Base-by-base conservation (phyloP, 2,888 invertebrate species). In the Sphaerophoria taeniata region DNA sequence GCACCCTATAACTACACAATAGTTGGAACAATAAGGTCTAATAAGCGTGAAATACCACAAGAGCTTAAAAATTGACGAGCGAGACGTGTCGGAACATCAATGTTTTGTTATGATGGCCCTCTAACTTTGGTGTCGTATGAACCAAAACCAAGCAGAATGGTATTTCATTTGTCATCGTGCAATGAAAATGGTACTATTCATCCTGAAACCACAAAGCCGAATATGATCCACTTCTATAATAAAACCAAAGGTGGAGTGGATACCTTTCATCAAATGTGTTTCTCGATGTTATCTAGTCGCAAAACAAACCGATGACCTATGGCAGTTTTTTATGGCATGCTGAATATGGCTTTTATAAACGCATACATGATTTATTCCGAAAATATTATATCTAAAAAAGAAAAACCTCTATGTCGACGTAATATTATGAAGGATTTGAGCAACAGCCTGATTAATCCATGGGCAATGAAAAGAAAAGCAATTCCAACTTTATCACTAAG, bases 171-270 rank as follows among this genome's bases (percentile, higher is more conserved):
- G 34, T 80, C 80, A 2, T 87, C 85, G 11, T 86, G 81, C 43
- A 56, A 80, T 47, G 80, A 87, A 58, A 49, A 69, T n/a, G 84
- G 31, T 0, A 45, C 9, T 24, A 16, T 84, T 2, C 45, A 76
- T 45, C 9, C 34, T 12, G 56, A 58, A 63, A 47, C 80, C 51
- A 65, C 55, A 2, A 87, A 84, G 60, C 76, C 84, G n/a, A 39
- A 69, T 5, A 72, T 81, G 47, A 61, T 82, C 7, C n/a, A n/a
- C n/a, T n/a, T n/a, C n/a, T n/a, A n/a, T n/a, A n/a, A n/a, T n/a
- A n/a, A n/a, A n/a, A n/a, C 49, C 71, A 87, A 89, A 87, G 87
- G 87, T 60, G 88, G 87, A 63, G 88, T 89, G n/a, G 88, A 89
- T 81, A 87, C 86, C 24, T 83, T 88, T 31, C 88, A 55, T n/a